Conservation (phyloP, 2,113 vertebrate genomes). For the Sarotherodon lohbergeri region DNA sequence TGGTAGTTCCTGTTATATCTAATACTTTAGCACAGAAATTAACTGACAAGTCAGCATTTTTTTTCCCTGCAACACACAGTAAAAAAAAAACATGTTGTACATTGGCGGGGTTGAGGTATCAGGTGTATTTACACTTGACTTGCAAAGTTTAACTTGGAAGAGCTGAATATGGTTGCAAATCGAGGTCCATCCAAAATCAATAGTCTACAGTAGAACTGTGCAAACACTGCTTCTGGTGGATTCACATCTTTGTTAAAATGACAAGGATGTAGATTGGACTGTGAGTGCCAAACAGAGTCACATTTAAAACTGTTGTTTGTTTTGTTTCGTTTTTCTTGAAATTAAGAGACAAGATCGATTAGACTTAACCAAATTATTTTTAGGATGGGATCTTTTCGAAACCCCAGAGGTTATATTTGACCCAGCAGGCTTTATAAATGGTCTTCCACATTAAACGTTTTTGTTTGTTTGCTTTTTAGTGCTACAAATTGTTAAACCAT, state of each 20-base stretch:
- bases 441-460: background rate
- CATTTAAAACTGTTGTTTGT: background rate
- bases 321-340: background rate
- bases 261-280: background rate
- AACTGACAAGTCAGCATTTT: background rate
- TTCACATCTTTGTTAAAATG: background rate
- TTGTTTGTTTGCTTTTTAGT: background rate
- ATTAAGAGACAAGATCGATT: background rate
- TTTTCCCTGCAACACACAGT: fast-evolving
- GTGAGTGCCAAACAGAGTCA: background rate
- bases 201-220: background rate
- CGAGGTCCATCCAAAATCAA: background rate
- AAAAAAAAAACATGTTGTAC: background rate
- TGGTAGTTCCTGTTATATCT: background rate
- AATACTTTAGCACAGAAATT: background rate
- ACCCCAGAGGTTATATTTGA: too few species aligned
- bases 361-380: background rate
- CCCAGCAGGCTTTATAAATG: background rate
- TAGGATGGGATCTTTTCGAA: too few species aligned
- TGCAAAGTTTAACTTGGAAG: constrained; percentile 26
- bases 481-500: background rate
- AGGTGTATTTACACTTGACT: constrained; percentile 32
- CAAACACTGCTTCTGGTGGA: background rate
- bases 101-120: background rate
- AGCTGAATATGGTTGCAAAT: background rate